Evolutionary conservation across 2,888 invertebrate species (phyloP), one percentile per base, ranked within the genome.

Genomic region (Panopea generosa): DNA sequence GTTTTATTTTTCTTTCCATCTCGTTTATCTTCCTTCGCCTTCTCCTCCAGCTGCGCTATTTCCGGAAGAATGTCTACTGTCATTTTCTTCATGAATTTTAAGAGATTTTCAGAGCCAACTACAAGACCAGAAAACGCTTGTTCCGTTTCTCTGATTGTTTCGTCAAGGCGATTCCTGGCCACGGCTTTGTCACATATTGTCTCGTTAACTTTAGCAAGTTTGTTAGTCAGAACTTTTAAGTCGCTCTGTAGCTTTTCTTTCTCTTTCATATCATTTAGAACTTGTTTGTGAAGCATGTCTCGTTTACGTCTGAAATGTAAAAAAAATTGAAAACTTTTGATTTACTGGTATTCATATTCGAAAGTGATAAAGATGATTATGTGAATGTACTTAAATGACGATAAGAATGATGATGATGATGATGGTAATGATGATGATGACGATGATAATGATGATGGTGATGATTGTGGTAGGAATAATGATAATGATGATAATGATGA

Each of bases 201-300:
- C 43, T 81, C 81, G 49, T 81, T 81, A 7, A 77, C 60, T 43
- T 68, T 71, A 40, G 69, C 67, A 4, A 81, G 63, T 29, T 61
- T 40, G 40, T 71, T 65, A 7, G 81, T 71, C 9, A 81, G 53
- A 22, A 59, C 67, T 53, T 53, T 70, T 14, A 77, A 47, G 50
- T 81, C 77, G n/a, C 65, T 67, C 63, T 81, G 71, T 29, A 81
- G 53, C 47, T 74, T 81, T 4, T 70, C 67, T 29, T 81, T 74
- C 43, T 74, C 74, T 20, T 52, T 60, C 43, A 59, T 68, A 18
- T 81, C 81, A n/a, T 61, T 71, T 16, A 63, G 60, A 26, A 81
- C 71, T 27, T 77, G 74, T 53, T 57, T 60, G 49, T 81, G 73
- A 0, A 81, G 43, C 3, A 38, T 40, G 20, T 81, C 81, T 52